Percentiles rank a stretch among this genome's conserved stretches.
phyloP scores from a whole-genome alignment of 2,888 invertebrate genomes.

The Apoda limacodes region DNA sequence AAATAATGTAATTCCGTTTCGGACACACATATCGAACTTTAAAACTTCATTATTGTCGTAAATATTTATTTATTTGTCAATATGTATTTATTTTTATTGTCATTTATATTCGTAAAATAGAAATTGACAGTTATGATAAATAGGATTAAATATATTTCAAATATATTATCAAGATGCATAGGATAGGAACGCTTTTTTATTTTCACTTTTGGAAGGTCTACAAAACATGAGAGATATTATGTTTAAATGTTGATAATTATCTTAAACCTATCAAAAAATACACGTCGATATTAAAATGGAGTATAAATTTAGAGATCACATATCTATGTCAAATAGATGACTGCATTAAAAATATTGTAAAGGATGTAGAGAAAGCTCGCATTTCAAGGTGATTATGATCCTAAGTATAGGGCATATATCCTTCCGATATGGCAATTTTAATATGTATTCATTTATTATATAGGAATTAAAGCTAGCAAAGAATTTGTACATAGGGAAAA shows the following conservation, averaged over 20 bases:
- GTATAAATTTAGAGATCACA: conserved; percentile 35
- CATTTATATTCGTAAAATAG: too few relatives aligned
- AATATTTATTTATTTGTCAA: too few relatives aligned
- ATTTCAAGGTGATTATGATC: conserved; percentile 26
- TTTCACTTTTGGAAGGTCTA: conserved; percentile 38
- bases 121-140: too few relatives aligned
- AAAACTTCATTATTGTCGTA: too few relatives aligned
- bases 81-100: too few relatives aligned
- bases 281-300: conserved; percentile 45
- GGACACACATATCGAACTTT: too few relatives aligned
- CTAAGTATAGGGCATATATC: too few relatives aligned
- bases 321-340: conserved; percentile 34
- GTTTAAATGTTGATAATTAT: conserved; percentile 29
- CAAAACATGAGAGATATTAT: conserved; percentile 25
- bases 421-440: conserved; percentile 53
- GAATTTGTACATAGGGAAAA: conserved; percentile 41
- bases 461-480: conserved; percentile 37
- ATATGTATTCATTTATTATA: too few relatives aligned
- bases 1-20: too few relatives aligned
- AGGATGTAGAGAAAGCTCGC: conserved; percentile 40
- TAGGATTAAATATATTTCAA: too few relatives aligned
- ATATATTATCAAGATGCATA: too few relatives aligned
- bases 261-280: conserved; percentile 60
- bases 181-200: too few relatives aligned
- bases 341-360: conserved; percentile 32